Evolutionary conservation across 92 coral and sea anemone species (phyloP), one percentile per base, ranked within the genome.

Genomic region (Heteractis magnifica): DNA sequence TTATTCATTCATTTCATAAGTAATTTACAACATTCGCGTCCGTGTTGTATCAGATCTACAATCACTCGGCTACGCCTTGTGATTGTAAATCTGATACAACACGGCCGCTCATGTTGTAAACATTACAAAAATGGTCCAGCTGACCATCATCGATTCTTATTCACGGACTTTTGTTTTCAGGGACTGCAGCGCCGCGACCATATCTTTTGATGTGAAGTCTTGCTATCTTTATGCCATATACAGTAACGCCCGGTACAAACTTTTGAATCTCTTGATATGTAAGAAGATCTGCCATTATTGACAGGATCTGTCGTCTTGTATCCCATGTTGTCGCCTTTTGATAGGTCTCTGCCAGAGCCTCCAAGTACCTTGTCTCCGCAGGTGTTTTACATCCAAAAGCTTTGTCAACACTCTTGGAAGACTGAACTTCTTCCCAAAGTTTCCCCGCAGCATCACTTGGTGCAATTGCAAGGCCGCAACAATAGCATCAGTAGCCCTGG

Each of bases 261-360:
- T 8, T 72, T 50, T 72, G 77, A 41, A 72, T 5, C 16, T 72
- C 77, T 5, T 18, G 50, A 26, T 41, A 72, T 18, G 77, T 41
- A 6, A 72, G 18, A 6, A 72, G 49, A 72, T 72, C 77, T 10
- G 77, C 77, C 77, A 72, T 72, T 10, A 72, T n/a, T 9, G 77
- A 26, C 50, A 72, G 16, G 18, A 72, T 18, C 20, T 72, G 77
- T 72, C 77, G 50, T 21, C 50, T 41, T 11, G 78, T 52, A 18
- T 75, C 52, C 78, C 78, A 75, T 4, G 19, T 75, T 10, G 78
- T 75, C 7, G 56, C 78, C 3, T 75, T 49, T 13, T 75, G 19
- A 52, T 75, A 75, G 10, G 78, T 75, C 55, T 80, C 84, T 8
- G 84, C 84, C 3, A 65, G 76, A 20, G 84, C 76, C 70, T 64